Evolutionary conservation across 2,888 invertebrate genomes (phyloP), one percentile per base, ranked within the genome.

Genomic region (Gryllus longicercus): DNA sequence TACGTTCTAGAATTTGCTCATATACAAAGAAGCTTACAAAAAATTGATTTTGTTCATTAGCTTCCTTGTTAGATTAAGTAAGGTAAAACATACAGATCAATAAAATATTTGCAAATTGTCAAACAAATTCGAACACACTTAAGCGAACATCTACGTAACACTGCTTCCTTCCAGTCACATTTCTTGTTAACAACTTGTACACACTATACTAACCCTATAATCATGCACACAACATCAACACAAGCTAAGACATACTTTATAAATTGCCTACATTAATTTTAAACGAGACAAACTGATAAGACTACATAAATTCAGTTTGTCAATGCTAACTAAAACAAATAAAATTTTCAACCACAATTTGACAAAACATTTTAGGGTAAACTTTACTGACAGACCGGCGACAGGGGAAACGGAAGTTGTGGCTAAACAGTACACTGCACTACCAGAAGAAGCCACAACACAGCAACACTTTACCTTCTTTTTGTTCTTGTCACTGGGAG

Each of bases 401-500:
- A 14, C 63, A 63, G 63, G 63, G 63, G 63, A 63, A 63, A 63
- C 63, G 63, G n/a, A 63, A 63, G 63, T 63, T 63, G 63, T 63
- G 63, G 63, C 63, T 63, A 63, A 63, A 63, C 63, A 18, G 63
- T n/a, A 63, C 63, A 63, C 63, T 63, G 63, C 63, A 63, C 63
- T 63, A 63, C 63, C 63, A 63, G n/a, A 63, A 63, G n/a, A n/a
- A 14, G 16, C 14, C 63, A 63, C 14, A 14, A 63, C 63, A 63
- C 14, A 14, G n/a, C 63, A 63, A 63, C 63, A 63, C 63, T 63
- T 63, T 79, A 85, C 85, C 84, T 85, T 85, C 80, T 84, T 85
- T 81, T 88, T 86, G 83, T 86, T 86, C 82, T 88, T 88, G 83
- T 88, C 88, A 82, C 86, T 86, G n/a, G 87, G 87, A 4, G 88